Conservation (phyloP, 2,888 invertebrate genomes). For the Maniola hyperantus region DNA sequence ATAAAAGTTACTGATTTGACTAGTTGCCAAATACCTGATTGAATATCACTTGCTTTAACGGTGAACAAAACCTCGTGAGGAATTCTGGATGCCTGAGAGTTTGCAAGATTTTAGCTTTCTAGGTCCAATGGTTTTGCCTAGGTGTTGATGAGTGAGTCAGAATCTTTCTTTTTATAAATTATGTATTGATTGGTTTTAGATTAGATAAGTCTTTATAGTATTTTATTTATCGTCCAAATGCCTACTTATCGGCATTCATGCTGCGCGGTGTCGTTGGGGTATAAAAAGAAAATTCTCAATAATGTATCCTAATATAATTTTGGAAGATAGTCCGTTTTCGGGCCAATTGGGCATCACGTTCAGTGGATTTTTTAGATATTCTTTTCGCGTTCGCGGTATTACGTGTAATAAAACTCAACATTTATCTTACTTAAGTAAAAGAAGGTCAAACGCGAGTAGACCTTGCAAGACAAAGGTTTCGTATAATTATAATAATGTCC, state of each 20-base stretch:
- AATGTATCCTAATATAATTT: constrained; percentile 25
- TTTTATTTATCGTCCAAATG: background rate
- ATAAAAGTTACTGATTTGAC: too few relatives aligned
- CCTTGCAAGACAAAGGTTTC: background rate
- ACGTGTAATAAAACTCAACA: constrained; percentile 16
- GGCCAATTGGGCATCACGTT: constrained; percentile 22
- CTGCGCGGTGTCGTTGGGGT: constrained; percentile 8
- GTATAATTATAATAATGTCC: too few relatives aligned
- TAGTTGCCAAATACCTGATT: too few relatives aligned
- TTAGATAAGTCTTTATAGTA: background rate
- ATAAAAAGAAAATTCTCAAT: constrained; percentile 27
- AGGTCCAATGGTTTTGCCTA: too few relatives aligned
- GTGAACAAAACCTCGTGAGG: too few relatives aligned
- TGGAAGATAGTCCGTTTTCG: constrained; percentile 6
- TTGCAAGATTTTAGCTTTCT: too few relatives aligned
- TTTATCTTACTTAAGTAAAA: constrained; percentile 20
- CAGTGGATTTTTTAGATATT: constrained; percentile 26
- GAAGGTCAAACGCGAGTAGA: background rate
- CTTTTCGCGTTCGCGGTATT: constrained; percentile 8
- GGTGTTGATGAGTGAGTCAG: too few relatives aligned
- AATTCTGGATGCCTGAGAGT: too few relatives aligned
- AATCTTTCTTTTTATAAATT: background rate
- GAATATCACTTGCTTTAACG: too few relatives aligned
- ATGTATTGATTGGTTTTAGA: background rate
- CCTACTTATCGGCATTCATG: constrained; percentile 19